Evolutionary conservation across 2,888 invertebrate genomes (phyloP).

Genomic region (Metopia argyrocephala): DNA sequence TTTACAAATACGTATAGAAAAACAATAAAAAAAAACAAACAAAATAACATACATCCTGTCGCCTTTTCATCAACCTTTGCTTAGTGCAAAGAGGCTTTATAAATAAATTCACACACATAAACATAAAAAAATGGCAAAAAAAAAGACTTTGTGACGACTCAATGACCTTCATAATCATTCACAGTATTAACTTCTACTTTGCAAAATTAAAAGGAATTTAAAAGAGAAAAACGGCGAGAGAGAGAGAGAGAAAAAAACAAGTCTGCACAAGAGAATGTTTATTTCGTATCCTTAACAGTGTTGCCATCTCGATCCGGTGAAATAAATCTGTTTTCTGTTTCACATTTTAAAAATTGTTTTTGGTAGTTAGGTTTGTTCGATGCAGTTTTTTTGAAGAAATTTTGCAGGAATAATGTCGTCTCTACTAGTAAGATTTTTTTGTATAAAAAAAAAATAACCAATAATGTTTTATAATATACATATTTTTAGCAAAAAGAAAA

Average conservation of each 20-base stretch:
- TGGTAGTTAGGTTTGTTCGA: too few species aligned
- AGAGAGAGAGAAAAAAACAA: constrained; percentile 20
- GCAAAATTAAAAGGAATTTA: constrained; percentile 52
- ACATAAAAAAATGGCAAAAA: not conserved
- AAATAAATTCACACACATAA: not conserved
- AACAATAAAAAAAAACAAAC: not conserved
- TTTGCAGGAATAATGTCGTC: too few species aligned
- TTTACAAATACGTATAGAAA: not conserved
- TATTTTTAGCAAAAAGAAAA: too few species aligned
- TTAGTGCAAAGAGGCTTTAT: not conserved
- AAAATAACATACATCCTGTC: not conserved
- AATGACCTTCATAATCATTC: constrained; percentile 74
- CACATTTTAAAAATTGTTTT: not conserved
- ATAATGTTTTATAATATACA: too few species aligned
- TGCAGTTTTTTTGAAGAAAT: too few species aligned
- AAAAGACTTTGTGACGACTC: constrained; percentile 68
- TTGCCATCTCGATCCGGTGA: too few species aligned
- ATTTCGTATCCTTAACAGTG: not conserved
- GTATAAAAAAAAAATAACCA: too few species aligned
- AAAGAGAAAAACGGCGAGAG: constrained; percentile 22
- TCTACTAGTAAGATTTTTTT: too few species aligned
- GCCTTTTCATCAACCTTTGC: not conserved
- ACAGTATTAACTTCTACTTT: constrained; percentile 38
- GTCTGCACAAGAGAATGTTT: not conserved
- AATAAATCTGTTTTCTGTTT: not conserved